Percentiles rank a stretch among this genome's conserved stretches.
These are phyloP conservation scores for Magallana gigas DNA, from an alignment of 1,140 invertebrate genomes.

Conservation along the genomic window DNA sequence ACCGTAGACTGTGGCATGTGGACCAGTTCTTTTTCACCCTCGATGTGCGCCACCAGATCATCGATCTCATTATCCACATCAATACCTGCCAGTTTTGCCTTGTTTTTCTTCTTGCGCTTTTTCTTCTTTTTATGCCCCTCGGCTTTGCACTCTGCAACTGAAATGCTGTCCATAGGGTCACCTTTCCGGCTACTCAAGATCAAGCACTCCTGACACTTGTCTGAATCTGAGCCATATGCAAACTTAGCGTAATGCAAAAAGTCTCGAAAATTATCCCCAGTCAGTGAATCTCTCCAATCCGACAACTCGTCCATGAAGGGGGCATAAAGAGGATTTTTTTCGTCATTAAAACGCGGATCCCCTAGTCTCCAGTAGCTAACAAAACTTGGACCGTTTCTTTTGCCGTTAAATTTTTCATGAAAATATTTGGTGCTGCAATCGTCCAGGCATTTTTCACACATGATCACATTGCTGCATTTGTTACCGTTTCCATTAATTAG, in stretches of 20 bases:
- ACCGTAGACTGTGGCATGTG: not conserved
- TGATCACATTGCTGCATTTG: conserved; percentile 47
- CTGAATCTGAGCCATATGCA: conserved; percentile 56
- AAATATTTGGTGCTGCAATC: conserved; percentile 66
- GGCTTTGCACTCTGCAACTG: conserved; percentile 21
- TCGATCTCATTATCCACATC: conserved; percentile 28
- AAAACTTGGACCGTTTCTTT: conserved; percentile 55
- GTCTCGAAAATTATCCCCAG: conserved; percentile 63
- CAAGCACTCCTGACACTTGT: conserved; percentile 65
- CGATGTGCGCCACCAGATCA: conserved; percentile 12
- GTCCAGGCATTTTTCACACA: conserved; percentile 65
- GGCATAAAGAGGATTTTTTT: conserved; percentile 67
- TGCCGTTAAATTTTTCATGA: conserved; percentile 63
- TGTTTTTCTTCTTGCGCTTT: conserved; percentile 62
- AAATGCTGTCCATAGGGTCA: not conserved
- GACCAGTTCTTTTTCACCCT: not conserved
- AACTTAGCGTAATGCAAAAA: conserved; percentile 65
- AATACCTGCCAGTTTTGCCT: not conserved
- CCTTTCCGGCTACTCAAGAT: conserved; percentile 48
- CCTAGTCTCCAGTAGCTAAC: conserved; percentile 63
- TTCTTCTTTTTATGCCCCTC: conserved; percentile 61
- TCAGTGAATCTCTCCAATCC: conserved; percentile 65
- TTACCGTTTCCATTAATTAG: not conserved
- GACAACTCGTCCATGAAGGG: conserved; percentile 35
- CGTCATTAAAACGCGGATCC: conserved; percentile 68